These are phyloP conservation scores for Porites divaricata DNA, from an alignment of 92 coral and sea anemone genomes.

Conservation along the genomic window DNA sequence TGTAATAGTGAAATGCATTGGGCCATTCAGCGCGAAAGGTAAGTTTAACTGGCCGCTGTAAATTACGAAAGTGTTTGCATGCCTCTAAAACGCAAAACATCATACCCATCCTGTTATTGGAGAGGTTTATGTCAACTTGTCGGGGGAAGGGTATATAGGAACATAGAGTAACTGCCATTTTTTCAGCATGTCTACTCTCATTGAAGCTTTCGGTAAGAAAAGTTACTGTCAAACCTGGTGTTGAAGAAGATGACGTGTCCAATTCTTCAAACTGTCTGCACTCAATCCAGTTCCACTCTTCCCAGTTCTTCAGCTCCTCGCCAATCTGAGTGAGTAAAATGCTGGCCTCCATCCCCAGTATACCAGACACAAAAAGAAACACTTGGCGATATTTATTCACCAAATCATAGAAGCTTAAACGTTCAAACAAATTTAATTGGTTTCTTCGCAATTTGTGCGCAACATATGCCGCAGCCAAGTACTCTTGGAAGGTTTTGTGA, in stretches of 20 bases:
- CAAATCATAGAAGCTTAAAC: not conserved
- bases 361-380: not conserved
- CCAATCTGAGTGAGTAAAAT: slow-evolving; percentile 3
- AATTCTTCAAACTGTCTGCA: too few species aligned
- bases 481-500: slow-evolving; percentile 17
- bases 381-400: not conserved
- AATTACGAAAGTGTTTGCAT: not conserved
- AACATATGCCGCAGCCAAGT: slow-evolving; percentile 1
- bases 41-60: not conserved
- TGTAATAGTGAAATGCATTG: too few species aligned
- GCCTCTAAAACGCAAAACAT: not conserved
- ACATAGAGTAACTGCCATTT: too few species aligned
- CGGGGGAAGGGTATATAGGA: too few species aligned
- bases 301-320: not conserved
- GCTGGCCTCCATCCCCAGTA: not conserved
- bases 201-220: too few species aligned
- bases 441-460: too few species aligned
- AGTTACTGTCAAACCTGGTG: too few species aligned
- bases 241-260: too few species aligned
- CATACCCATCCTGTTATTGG: too few species aligned
- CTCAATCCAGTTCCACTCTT: not conserved
- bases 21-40: too few species aligned
- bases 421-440: too few species aligned
- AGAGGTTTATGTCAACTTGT: not conserved
- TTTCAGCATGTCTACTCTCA: too few species aligned